These are phyloP conservation scores for Pica pica DNA, from an alignment of 2,113 vertebrate species.

Conservation along the genomic window DNA sequence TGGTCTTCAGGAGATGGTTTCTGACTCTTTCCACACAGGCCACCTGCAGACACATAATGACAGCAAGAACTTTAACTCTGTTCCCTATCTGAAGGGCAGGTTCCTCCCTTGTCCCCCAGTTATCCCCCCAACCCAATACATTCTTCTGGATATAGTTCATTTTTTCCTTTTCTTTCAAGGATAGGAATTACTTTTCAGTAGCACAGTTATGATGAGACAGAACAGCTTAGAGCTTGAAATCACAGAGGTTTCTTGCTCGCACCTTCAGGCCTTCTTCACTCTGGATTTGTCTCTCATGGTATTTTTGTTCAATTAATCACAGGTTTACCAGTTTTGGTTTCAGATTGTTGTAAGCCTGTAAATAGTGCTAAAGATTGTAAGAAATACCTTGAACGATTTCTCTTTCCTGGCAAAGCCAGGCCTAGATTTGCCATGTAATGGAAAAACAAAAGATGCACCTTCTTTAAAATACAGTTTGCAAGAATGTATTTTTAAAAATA, in stretches of 20 bases:
- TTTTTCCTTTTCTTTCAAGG: background rate
- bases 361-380: background rate
- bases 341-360: background rate
- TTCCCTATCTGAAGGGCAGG: background rate
- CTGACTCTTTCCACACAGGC: slow-evolving; percentile 68
- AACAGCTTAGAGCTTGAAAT: background rate
- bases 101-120: background rate
- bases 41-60: slow-evolving; percentile 64
- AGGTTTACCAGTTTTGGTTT: background rate
- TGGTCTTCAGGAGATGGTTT: slow-evolving; percentile 82
- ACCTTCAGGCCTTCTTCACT: background rate
- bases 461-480: background rate
- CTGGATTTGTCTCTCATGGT: background rate
- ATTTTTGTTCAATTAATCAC: background rate
- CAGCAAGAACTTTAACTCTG: background rate
- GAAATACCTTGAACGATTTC: background rate
- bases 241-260: background rate
- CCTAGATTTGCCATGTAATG: background rate
- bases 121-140: too few relatives aligned
- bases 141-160: background rate
- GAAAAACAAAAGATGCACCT: background rate
- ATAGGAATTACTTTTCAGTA: background rate
- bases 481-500: background rate
- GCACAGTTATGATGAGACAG: background rate
- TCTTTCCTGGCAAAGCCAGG: background rate